A percentile compares a stretch with the other conserved stretches of the same genome.
phyloP scores from a whole-genome alignment of 1,140 invertebrate genomes.

The Eupeodes corollae region DNA sequence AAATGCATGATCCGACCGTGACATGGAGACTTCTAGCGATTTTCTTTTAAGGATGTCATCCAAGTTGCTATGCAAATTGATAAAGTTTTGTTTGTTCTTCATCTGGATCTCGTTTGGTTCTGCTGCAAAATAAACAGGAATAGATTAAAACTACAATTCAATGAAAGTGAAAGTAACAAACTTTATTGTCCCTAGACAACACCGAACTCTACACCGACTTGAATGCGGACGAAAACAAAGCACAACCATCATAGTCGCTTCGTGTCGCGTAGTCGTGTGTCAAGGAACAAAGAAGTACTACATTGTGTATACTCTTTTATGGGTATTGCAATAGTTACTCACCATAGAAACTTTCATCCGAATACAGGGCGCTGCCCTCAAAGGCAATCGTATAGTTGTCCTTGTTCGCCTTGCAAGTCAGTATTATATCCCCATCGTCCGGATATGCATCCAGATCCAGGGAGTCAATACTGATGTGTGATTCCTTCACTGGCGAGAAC shows the following conservation, averaged over 20 bases:
- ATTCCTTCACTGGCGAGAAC: constrained; percentile 84
- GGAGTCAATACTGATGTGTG: constrained; percentile 80
- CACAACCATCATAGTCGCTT: not conserved
- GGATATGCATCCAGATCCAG: constrained; percentile 67
- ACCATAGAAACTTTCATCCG: constrained; percentile 71
- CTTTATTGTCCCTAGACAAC: not conserved
- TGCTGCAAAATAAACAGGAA: constrained; percentile 10
- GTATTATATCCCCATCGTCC: constrained; percentile 67
- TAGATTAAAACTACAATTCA: not conserved
- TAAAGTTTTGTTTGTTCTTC: constrained; percentile 33
- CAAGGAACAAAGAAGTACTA: not conserved
- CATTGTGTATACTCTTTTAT: not conserved
- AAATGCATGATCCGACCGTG: constrained; percentile 67
- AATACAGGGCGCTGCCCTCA: constrained; percentile 78
- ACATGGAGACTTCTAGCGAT: constrained; percentile 60
- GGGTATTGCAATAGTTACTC: constrained; percentile 12
- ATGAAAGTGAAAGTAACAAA: not conserved
- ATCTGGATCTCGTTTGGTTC: constrained; percentile 26
- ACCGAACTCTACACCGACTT: too few species aligned
- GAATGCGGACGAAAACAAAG: not conserved
- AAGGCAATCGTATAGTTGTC: constrained; percentile 92
- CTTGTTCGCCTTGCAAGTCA: constrained; percentile 82
- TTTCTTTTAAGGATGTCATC: constrained; percentile 36
- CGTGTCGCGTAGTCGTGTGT: too few species aligned
- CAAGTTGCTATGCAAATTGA: constrained; percentile 34